Evolutionary conservation across 2,888 invertebrate species (phyloP).

Genomic region (Hydrotaea cyrtoneurina): DNA sequence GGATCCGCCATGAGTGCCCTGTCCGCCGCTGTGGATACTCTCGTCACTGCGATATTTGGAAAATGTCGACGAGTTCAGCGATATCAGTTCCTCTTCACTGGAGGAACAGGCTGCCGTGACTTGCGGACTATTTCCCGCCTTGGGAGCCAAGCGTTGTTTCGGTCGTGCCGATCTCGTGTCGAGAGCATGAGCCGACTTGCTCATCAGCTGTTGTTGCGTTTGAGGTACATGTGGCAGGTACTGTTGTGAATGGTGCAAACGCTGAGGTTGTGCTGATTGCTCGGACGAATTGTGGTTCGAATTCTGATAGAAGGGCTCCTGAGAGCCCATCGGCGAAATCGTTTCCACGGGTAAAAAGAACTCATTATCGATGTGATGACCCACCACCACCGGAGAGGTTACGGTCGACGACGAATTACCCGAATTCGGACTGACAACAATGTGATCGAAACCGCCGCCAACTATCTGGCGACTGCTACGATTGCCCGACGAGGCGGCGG

Average conservation of each 20-base stretch:
- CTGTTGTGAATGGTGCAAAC: conserved; percentile 63
- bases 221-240: conserved; percentile 65
- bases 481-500: conserved; percentile 82
- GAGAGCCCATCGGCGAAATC: conserved; percentile 69
- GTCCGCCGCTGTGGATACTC: conserved; percentile 83
- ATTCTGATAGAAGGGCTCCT: conserved; percentile 73
- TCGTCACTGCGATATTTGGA: conserved; percentile 87
- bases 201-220: conserved; percentile 67
- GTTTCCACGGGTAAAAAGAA: conserved; percentile 79
- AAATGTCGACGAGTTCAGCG: conserved; percentile 86
- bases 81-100: conserved; percentile 82
- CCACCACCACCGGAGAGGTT: conserved; percentile 43
- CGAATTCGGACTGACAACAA: conserved; percentile 81
- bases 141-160: conserved; percentile 66
- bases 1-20: conserved; percentile 81
- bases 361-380: conserved; percentile 79
- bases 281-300: conserved; percentile 56
- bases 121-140: conserved; percentile 71
- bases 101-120: conserved; percentile 71
- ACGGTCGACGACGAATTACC: conserved; percentile 33
- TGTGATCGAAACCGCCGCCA: conserved; percentile 85
- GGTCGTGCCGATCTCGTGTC: conserved; percentile 72
- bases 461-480: conserved; percentile 81
- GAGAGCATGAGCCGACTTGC: conserved; percentile 75
- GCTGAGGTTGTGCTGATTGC: conserved; percentile 46